A percentile compares a stretch with the other conserved stretches of the same genome.
phyloP scores from a whole-genome alignment of 2,113 vertebrate species.

The Okapia johnstoni region DNA sequence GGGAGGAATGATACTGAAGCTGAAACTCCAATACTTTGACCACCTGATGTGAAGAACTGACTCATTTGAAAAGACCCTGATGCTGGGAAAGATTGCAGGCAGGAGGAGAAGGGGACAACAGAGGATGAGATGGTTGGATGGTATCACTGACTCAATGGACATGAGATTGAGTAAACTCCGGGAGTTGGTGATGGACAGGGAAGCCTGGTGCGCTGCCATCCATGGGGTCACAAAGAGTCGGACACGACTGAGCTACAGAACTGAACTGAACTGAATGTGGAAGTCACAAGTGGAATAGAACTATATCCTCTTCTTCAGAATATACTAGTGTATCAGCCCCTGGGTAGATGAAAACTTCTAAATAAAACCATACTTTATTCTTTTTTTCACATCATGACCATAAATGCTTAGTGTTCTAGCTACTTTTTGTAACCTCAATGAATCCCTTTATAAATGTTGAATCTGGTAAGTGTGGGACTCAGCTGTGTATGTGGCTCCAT shows the following conservation, averaged over 20 bases:
- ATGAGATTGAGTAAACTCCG: not conserved
- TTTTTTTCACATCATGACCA: not conserved
- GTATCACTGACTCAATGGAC: not conserved
- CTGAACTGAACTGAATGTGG: not conserved
- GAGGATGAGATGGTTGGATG: not conserved
- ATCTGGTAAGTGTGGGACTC: not conserved
- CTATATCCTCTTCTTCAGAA: not conserved
- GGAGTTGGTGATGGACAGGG: not conserved
- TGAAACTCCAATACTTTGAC: not conserved
- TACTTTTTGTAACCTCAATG: not conserved
- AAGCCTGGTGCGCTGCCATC: not conserved
- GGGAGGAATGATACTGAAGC: not conserved
- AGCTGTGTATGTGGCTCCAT: fast-evolving
- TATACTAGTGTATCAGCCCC: not conserved
- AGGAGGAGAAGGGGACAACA: not conserved
- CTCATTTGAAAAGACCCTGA: not conserved
- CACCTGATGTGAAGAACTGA: not conserved
- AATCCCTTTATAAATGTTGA: not conserved
- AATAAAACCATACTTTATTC: not conserved
- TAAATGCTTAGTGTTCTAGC: not conserved
- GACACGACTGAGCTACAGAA: not conserved
- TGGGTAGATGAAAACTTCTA: not conserved
- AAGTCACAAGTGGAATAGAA: not conserved
- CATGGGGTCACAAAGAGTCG: not conserved
- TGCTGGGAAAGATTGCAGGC: not conserved